These are phyloP conservation scores for Semotilus atromaculatus DNA, from an alignment of 2,797 vertebrate species.

Conservation along the genomic window DNA sequence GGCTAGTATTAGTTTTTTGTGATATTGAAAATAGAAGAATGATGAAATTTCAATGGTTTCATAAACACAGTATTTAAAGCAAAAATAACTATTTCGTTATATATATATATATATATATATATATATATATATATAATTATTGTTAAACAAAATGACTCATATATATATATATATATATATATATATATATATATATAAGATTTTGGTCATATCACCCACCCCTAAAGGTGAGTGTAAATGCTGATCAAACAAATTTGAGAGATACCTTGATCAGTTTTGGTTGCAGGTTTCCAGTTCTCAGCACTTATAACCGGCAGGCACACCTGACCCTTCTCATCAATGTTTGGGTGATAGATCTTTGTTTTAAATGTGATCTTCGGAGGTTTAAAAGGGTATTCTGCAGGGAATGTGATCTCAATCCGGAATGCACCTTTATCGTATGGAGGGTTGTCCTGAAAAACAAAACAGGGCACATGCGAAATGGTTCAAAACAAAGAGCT, in stretches of 20 bases:
- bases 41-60: too few relatives aligned
- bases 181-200: too few relatives aligned
- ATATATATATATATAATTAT: too few relatives aligned
- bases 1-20: too few relatives aligned
- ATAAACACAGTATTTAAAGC: too few relatives aligned
- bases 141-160: too few relatives aligned
- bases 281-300: conserved; percentile 99
- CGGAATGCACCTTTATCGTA: conserved; percentile 98
- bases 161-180: too few relatives aligned
- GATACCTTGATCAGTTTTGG: conserved; percentile 92
- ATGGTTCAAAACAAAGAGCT: not conserved
- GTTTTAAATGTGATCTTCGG: conserved; percentile 99
- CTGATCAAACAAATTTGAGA: not conserved
- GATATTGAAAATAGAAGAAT: too few relatives aligned
- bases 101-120: too few relatives aligned
- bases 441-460: conserved; percentile 87
- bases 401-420: conserved; percentile 95
- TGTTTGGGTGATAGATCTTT: conserved; percentile 99
- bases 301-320: conserved; percentile 96
- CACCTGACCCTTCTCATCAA: conserved; percentile 98
- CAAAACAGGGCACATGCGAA: not conserved
- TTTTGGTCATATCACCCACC: too few relatives aligned
- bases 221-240: not conserved
- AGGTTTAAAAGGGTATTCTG: conserved; percentile 98
- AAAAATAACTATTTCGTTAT: too few relatives aligned